Evolutionary conservation across 2,888 invertebrate genomes (phyloP), one percentile per base, ranked within the genome.

Genomic region (Chamaedrilus cognettii): DNA sequence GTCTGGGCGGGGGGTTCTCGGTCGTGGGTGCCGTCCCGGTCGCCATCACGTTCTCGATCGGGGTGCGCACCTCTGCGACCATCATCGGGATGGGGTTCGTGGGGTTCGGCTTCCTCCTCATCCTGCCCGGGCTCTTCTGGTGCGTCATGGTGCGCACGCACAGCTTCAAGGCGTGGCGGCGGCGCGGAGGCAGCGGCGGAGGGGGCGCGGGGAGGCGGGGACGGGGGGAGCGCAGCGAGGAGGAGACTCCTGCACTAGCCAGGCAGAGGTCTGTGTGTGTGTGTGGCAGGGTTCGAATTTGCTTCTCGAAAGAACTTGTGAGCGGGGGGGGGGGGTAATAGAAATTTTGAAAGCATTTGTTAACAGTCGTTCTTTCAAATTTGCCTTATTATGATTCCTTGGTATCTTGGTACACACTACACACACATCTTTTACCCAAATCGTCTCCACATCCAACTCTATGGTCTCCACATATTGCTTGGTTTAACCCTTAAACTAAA

Each of bases 81-180:
- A 69, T 74, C 50, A 74, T 74, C 34, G 74, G 74, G 2, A 68
- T 74, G 64, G 74, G 74, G 7, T 71, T 74, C 64, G 70, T 74
- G 35, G 68, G 69, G 7, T 74, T 74, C 60, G 74, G 74, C 3
- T 56, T 72, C 26, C 65, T 72, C 34, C 65, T 74, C 30, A 71
- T 74, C 32, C 35, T 74, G 34, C 74, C 74, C 0, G 74, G 72
- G 3, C 57, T 66, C 3, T 68, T 62, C 57, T 71, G 71, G 71
- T 71, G 69, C 65, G 28, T 68, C 33, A 60, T 69, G 59, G 68
- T 70, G 2, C 34, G 55, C 19, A 51, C 66, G n/a, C 63, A 66
- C 55, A 51, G 66, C 31, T 66, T 66, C 60, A 66, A 66, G 32
- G 55, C 59, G n/a, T 66, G 63, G 50, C 57, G 69, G 58, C 65